phyloP scores from a whole-genome alignment of 2,113 vertebrate species.

The Oncorhynchus gorbuscha region DNA sequence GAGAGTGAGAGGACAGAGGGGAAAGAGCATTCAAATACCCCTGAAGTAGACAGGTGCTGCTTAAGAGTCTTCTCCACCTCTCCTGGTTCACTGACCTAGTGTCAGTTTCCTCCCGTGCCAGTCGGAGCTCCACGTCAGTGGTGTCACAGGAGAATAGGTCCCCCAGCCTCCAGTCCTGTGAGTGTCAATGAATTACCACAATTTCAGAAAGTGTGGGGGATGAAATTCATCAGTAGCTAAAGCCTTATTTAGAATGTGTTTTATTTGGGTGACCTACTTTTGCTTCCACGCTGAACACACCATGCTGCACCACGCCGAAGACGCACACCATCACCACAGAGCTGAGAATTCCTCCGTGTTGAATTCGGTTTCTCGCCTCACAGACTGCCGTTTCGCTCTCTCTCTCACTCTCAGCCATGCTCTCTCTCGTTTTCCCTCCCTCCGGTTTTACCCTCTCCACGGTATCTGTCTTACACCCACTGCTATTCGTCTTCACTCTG shows the following conservation, averaged over 20 bases:
- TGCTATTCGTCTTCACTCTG: conserved; percentile 1
- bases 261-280: conserved; percentile 58
- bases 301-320: conserved; percentile 2
- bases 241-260: conserved; percentile 21
- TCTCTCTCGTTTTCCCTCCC: neutral
- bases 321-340: neutral
- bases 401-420: neutral
- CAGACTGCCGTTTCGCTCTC: neutral
- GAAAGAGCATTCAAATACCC: neutral
- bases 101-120: neutral
- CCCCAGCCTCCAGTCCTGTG: neutral
- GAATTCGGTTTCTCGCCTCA: neutral
- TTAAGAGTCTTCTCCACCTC: neutral
- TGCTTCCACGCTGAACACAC: conserved; percentile 41
- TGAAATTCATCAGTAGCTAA: neutral
- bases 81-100: neutral
- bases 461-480: neutral
- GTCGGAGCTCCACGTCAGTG: neutral
- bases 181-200: neutral
- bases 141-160: neutral
- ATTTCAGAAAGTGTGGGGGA: neutral
- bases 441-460: neutral
- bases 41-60: neutral
- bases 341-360: neutral
- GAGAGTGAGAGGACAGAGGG: neutral